A percentile compares a stretch with the other conserved stretches of the same genome.
Conservation (phyloP, 2,113 vertebrate species). For the Macquaria ambigua region DNA sequence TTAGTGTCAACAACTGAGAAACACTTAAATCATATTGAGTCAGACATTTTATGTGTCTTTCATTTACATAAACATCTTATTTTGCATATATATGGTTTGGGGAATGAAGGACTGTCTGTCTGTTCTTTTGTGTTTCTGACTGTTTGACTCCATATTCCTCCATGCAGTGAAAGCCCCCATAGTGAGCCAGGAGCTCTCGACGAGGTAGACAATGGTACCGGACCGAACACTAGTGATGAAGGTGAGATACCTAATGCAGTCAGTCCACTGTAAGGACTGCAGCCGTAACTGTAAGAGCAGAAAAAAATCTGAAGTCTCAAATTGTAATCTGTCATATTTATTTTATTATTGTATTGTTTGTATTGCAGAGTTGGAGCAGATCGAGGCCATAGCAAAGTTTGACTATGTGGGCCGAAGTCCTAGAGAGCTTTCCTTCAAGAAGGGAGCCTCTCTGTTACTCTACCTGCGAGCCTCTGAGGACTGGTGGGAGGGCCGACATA, state of each 20-base stretch:
- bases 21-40: background rate
- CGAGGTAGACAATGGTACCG: conserved; percentile 94
- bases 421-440: conserved; percentile 95
- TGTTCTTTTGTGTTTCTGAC: background rate
- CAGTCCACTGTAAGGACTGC: background rate
- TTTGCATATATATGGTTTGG: background rate
- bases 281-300: background rate
- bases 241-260: conserved; percentile 82
- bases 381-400: conserved; percentile 96
- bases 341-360: background rate
- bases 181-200: conserved; percentile 95
- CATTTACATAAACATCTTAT: background rate
- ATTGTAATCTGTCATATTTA: background rate
- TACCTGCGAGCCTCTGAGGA: conserved; percentile 94
- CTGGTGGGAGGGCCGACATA: conserved; percentile 98
- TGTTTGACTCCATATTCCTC: conserved; percentile 11
- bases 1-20: background rate
- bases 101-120: background rate
- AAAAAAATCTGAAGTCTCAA: background rate
- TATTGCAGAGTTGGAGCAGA: conserved; percentile 92
- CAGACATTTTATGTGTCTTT: background rate
- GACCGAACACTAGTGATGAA: conserved; percentile 95
- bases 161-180: conserved; percentile 93
- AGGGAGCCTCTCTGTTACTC: conserved; percentile 93
- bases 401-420: conserved; percentile 94